A percentile compares a stretch with the other conserved stretches of the same genome.
phyloP scores from a whole-genome alignment of 2,113 vertebrate genomes.

The Acinonyx jubatus region DNA sequence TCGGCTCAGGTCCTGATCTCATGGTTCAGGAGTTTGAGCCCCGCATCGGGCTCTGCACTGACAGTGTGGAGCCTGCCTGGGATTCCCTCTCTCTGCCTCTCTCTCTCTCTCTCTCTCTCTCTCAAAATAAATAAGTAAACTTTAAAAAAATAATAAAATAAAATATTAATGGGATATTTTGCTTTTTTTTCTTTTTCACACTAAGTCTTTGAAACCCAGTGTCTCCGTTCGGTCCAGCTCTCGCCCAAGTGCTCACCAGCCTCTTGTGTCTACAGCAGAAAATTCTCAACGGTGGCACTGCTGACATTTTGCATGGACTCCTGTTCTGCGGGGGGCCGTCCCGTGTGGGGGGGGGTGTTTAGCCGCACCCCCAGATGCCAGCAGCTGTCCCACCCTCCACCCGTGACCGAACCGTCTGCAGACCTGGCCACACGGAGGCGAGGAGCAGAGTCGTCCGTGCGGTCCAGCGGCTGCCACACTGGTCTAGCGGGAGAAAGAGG shows the following conservation, averaged over 20 bases:
- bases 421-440: background rate
- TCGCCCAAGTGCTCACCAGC: no score
- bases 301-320: rapidly evolving
- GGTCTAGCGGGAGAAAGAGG: background rate
- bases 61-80: no score
- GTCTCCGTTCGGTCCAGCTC: rapidly evolving
- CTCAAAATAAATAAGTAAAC: no score
- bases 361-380: background rate
- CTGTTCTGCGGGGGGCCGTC: background rate
- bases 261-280: background rate
- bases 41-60: no score
- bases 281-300: rapidly evolving
- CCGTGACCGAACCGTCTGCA: background rate
- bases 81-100: no score
- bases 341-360: rapidly evolving
- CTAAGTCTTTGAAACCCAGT: background rate
- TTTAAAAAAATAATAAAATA: no score
- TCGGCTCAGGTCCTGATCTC: no score
- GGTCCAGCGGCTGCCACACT: background rate
- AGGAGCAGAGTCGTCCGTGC: background rate
- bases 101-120: no score
- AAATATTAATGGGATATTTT: background rate
- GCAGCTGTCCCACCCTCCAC: background rate
- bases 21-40: no score
- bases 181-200: background rate